Conservation (phyloP, 1,140 invertebrate species). For the Drosophila watanabei region DNA sequence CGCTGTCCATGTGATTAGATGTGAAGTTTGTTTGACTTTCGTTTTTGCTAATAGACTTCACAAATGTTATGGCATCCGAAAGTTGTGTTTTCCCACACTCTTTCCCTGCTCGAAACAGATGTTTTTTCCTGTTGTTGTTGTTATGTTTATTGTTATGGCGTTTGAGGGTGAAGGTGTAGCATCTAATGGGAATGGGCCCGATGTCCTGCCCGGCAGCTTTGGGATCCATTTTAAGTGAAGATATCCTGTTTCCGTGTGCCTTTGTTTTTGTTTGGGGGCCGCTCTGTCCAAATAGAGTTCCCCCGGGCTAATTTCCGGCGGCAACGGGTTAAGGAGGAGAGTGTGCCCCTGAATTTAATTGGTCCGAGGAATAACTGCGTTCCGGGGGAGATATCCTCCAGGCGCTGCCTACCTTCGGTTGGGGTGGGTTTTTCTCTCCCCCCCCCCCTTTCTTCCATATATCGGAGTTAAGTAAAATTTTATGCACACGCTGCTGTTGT, state of each 20-base stretch:
- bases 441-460: conserved; percentile 1
- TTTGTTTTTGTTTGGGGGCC: conserved; percentile 10
- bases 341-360: conserved; percentile 62
- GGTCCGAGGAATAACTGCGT: conserved; percentile 13
- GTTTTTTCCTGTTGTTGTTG: conserved; percentile 4
- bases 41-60: conserved; percentile 74
- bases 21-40: conserved; percentile 68
- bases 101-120: conserved; percentile 9
- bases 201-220: conserved; percentile 4
- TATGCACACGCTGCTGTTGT: conserved; percentile 66
- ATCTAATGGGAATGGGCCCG: conserved; percentile 24
- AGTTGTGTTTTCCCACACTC: conserved; percentile 16
- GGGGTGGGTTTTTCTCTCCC: conserved; percentile 11
- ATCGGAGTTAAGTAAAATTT: conserved; percentile 61
- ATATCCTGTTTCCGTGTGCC: conserved; percentile 53
- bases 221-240: conserved; percentile 26
- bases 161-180: conserved; percentile 17
- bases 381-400: not conserved
- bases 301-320: conserved; percentile 53
- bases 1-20: conserved; percentile 32
- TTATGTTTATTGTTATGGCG: conserved; percentile 37
- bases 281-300: conserved; percentile 7
- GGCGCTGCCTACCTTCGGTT: not conserved
- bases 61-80: conserved; percentile 80
- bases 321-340: conserved; percentile 31